Percentiles rank a stretch among this genome's conserved stretches.
Conservation (phyloP, 1,140 invertebrate species). For the Thaumetopoea pityocampa region DNA sequence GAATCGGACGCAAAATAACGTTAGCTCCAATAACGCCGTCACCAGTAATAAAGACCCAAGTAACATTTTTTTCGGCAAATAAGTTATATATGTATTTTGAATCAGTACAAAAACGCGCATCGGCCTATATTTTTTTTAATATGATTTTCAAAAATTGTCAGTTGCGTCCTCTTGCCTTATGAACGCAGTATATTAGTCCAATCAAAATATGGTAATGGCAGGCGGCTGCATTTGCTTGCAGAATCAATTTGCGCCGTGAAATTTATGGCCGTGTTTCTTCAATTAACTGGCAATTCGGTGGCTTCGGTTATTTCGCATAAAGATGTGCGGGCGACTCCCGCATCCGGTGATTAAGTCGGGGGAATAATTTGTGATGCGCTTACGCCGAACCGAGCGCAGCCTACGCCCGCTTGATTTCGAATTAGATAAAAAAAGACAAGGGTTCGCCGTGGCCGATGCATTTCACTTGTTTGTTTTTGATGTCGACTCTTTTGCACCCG, state of each 20-base stretch:
- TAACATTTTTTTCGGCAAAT: no score
- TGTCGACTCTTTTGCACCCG: conserved; percentile 59
- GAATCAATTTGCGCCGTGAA: conserved; percentile 59
- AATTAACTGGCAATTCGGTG: conserved; percentile 73
- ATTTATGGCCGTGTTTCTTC: conserved; percentile 64
- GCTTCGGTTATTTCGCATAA: conserved; percentile 71
- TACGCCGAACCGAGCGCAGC: conserved; percentile 41
- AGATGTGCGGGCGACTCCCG: conserved; percentile 69
- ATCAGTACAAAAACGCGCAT: no score
- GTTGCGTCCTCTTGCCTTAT: no score
- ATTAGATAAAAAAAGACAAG: conserved; percentile 66
- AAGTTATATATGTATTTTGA: no score
- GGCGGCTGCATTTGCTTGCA: conserved; percentile 28
- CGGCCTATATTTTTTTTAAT: no score
- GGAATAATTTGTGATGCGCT: conserved; percentile 67
- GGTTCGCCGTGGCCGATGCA: conserved; percentile 32
- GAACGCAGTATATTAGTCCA: conserved; percentile 59
- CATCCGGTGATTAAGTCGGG: conserved; percentile 69
- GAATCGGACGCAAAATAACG: no score
- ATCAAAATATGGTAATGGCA: conserved; percentile 66
- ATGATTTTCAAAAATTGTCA: no score
- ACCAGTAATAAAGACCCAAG: no score
- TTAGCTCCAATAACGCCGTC: no score
- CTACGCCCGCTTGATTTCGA: conserved; percentile 54
- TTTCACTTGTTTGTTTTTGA: conserved; percentile 50